Evolutionary conservation across 2,797 vertebrate species (phyloP).

Genomic region (Odontamblyopus rebecca): DNA sequence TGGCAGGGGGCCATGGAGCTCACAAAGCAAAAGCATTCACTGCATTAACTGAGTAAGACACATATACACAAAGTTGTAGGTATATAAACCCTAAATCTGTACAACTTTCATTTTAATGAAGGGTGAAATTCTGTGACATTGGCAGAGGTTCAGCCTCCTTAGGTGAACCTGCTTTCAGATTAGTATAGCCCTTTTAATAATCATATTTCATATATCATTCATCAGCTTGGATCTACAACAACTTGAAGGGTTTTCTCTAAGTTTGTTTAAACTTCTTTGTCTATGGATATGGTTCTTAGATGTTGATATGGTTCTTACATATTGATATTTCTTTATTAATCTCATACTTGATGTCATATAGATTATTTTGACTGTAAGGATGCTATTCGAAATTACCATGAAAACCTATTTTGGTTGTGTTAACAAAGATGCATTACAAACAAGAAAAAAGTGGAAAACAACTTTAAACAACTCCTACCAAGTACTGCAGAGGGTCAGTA

Average conservation of each 20-base stretch:
- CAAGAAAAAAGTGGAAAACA: too few relatives aligned
- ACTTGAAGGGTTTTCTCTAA: neutral
- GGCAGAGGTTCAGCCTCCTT: neutral
- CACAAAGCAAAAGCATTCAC: slow-evolving; percentile 27
- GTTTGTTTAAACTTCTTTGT: neutral
- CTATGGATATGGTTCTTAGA: neutral
- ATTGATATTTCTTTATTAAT: too few relatives aligned
- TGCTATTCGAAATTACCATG: neutral
- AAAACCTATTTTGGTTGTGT: neutral
- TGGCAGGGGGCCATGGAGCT: slow-evolving; percentile 43
- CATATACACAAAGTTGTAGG: slow-evolving; percentile 1
- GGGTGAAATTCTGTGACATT: neutral
- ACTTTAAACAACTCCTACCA: neutral
- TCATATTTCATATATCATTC: neutral
- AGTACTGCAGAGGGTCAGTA: slow-evolving; percentile 45
- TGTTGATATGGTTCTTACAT: too few relatives aligned
- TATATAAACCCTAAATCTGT: slow-evolving; percentile 10
- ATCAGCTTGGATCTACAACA: neutral
- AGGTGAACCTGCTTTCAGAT: neutral
- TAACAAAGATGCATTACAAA: neutral
- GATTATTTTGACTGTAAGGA: too few relatives aligned
- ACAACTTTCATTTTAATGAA: neutral
- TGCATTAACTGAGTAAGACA: slow-evolving; percentile 33
- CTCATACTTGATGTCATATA: too few relatives aligned
- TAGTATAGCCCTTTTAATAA: neutral